A percentile compares a stretch with the other conserved stretches of the same genome.
These are phyloP conservation scores for Microhierax caerulescens DNA, from an alignment of 2,797 vertebrate genomes.

Conservation along the genomic window DNA sequence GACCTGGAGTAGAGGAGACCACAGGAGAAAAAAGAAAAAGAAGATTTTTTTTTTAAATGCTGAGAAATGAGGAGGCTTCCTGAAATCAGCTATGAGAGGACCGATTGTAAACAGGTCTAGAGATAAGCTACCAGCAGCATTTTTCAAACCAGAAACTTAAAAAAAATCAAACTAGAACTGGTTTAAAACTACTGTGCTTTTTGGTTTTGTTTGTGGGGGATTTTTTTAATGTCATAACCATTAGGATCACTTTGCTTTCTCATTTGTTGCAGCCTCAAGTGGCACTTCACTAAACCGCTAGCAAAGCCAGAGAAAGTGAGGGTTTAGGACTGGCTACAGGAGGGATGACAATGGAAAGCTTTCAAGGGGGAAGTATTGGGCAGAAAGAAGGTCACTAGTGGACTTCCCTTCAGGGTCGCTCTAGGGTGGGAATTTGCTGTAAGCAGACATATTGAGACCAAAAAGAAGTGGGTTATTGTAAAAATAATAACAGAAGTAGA, in stretches of 20 bases:
- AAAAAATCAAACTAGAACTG: background rate
- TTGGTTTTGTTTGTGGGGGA: background rate
- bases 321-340: background rate
- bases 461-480: background rate
- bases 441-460: background rate
- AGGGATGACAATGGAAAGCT: background rate
- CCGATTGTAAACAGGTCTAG: background rate
- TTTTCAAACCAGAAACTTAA: background rate
- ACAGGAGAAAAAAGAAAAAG: background rate
- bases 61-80: background rate
- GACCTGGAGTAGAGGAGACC: background rate
- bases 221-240: background rate
- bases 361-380: background rate
- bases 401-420: background rate
- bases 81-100: background rate
- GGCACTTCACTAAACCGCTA: background rate
- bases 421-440: background rate
- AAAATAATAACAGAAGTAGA: slow-evolving; percentile 5
- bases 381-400: background rate
- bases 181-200: background rate
- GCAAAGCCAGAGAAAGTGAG: background rate
- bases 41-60: too few relatives aligned
- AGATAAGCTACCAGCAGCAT: background rate
- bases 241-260: background rate
- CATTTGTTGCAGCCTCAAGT: background rate